Evolutionary conservation across 2,888 invertebrate genomes (phyloP), one percentile per base, ranked within the genome.

Genomic region (Cantharis rufa): DNA sequence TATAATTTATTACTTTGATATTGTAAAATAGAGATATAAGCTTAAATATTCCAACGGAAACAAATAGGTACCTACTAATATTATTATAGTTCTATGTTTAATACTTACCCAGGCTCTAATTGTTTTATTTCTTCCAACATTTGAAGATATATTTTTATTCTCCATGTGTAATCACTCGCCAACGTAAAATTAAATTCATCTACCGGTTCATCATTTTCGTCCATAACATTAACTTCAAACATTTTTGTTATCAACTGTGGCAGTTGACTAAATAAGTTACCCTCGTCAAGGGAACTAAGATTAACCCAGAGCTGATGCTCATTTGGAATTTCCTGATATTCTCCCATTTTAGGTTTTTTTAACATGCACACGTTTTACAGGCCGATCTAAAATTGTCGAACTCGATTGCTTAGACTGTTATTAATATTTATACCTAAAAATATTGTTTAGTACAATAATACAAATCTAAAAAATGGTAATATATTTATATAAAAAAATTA

Each of bases 111-210:
- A 77, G 89, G 89, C 70, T 86, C 85, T 79, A 88, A 48, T 48
- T n/a, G 86, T 83, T 93, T 90, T 85, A 94, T 94, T 85, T 92
- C 88, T 66, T 91, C 91, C 15, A 94, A 92, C 79, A 94, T 88
- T 77, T 89, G 89, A 84, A 92, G 93, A 84, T 94, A 94, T 84
- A 93, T 92, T 80, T 91, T 91, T 62, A 92, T 89, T 76, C 93
- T 89, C 91, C 93, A 94, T 48, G 91, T 91, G 81, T 90, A 91
- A 83, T 94, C 93, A 83, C 94, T 94, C 10, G 94, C 94, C 62
- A 94, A 88, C 61, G 92, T 89, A 76, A 94, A 89, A 63, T 90
- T 89, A 79, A 84, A 82, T 24, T 82, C 80, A 18, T 84, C 86
- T 11, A 84, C 84, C 5, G 71, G 62, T n/a, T 82, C 81, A 11